Percentiles rank a stretch among this genome's conserved stretches.
phyloP scores from a whole-genome alignment of 2,797 vertebrate species.

The Macropodus opercularis region DNA sequence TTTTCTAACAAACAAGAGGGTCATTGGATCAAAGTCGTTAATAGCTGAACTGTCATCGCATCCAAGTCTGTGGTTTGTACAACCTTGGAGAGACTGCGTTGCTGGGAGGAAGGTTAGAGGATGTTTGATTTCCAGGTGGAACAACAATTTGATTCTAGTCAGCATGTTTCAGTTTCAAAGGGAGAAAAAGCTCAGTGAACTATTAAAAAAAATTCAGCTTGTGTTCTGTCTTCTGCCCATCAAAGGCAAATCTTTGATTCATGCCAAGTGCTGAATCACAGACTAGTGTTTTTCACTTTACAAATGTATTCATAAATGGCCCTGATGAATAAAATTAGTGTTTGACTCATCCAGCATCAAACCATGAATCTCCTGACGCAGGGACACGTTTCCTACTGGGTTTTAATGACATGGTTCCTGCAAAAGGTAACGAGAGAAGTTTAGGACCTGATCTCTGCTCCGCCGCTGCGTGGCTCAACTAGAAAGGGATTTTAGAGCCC shows the following conservation, averaged over 20 bases:
- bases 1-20: constrained; percentile 35
- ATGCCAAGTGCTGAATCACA: constrained; percentile 10
- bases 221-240: not conserved
- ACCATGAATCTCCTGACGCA: constrained; percentile 3
- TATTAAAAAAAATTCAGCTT: not conserved
- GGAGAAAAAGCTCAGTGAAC: not conserved
- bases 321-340: constrained; percentile 9
- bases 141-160: constrained; percentile 11
- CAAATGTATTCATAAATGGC: not conserved
- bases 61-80: not conserved
- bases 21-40: constrained; percentile 30
- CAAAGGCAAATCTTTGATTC: constrained; percentile 10
- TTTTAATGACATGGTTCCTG: constrained; percentile 15
- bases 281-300: not conserved
- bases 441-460: not conserved
- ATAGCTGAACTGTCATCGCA: constrained; percentile 10
- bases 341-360: constrained; percentile 29
- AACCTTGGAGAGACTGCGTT: not conserved
- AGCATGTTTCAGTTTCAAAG: not conserved
- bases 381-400: constrained; percentile 1
- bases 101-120: not conserved
- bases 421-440: too few relatives aligned
- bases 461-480: not conserved
- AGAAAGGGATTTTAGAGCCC: constrained; percentile 4
- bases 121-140: constrained; percentile 18